Evolutionary conservation across 2,113 vertebrate species (phyloP).

Genomic region (Sceloporus undulatus): DNA sequence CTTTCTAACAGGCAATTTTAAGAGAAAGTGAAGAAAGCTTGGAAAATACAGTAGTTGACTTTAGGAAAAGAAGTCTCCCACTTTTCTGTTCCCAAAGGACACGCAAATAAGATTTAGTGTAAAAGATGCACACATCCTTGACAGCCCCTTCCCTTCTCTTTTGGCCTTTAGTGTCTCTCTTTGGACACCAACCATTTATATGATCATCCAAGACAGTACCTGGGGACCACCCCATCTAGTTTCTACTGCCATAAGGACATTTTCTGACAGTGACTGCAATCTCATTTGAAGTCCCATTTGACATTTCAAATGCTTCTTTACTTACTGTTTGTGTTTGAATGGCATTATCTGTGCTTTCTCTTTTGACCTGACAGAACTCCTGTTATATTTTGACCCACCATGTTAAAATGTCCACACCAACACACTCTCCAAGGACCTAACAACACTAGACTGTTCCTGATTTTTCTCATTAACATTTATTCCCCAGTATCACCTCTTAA

Average conservation of each 20-base stretch:
- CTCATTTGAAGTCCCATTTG: background rate
- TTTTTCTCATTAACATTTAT: conserved; percentile 3
- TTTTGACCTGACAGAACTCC: background rate
- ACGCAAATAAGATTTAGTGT: background rate
- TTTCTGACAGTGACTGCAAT: background rate
- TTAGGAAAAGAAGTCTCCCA: background rate
- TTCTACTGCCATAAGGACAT: background rate
- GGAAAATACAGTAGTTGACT: background rate
- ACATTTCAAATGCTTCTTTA: background rate
- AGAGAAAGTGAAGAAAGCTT: background rate
- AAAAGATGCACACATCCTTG: background rate
- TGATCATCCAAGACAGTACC: background rate
- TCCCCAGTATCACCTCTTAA: conserved; percentile 30
- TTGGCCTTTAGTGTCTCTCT: background rate
- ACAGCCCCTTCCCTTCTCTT: background rate
- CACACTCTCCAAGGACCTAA: background rate
- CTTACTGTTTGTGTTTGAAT: background rate
- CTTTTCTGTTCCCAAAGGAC: background rate
- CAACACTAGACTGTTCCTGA: background rate
- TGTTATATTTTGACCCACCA: background rate
- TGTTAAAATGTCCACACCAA: background rate
- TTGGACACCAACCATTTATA: background rate
- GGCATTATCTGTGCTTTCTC: background rate
- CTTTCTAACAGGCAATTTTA: background rate
- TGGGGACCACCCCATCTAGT: background rate